Conservation (phyloP, 2,888 invertebrate genomes). For the Camptogramma bilineatum region DNA sequence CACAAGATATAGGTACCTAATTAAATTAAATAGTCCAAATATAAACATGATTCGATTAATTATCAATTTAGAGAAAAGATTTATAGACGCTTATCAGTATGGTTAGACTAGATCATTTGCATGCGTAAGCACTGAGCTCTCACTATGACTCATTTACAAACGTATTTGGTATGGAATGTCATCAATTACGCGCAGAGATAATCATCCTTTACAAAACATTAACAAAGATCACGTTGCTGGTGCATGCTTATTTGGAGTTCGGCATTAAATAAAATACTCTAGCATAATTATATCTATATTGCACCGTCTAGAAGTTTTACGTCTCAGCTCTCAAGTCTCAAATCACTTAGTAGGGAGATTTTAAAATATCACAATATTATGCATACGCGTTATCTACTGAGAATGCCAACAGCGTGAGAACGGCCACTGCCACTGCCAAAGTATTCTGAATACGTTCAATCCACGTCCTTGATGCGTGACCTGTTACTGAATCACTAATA, state of each 20-base stretch:
- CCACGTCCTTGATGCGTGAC: slow-evolving; percentile 82
- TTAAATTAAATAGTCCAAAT: too few species aligned
- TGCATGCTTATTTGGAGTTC: too few species aligned
- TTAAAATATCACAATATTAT: slow-evolving; percentile 50
- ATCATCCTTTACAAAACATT: not conserved
- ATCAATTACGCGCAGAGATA: not conserved
- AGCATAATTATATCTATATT: too few species aligned
- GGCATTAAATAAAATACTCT: too few species aligned
- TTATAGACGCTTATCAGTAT: too few species aligned
- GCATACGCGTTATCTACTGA: slow-evolving; percentile 49
- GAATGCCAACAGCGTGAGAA: slow-evolving; percentile 80
- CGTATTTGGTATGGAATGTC: not conserved
- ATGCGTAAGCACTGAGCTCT: too few species aligned
- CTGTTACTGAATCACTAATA: slow-evolving; percentile 65
- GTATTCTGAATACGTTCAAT: slow-evolving; percentile 79
- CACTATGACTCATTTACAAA: not conserved
- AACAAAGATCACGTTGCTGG: not conserved
- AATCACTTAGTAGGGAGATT: slow-evolving; percentile 25
- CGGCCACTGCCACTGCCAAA: slow-evolving; percentile 69
- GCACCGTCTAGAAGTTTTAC: too few species aligned
- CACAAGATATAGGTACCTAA: too few species aligned
- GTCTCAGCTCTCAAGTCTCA: too few species aligned
- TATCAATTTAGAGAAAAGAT: too few species aligned
- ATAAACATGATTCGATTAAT: too few species aligned
- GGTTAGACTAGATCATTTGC: too few species aligned